Evolutionary conservation across 2,888 invertebrate species (phyloP), one percentile per base, ranked within the genome.

Genomic region (Drosophila colorata): DNA sequence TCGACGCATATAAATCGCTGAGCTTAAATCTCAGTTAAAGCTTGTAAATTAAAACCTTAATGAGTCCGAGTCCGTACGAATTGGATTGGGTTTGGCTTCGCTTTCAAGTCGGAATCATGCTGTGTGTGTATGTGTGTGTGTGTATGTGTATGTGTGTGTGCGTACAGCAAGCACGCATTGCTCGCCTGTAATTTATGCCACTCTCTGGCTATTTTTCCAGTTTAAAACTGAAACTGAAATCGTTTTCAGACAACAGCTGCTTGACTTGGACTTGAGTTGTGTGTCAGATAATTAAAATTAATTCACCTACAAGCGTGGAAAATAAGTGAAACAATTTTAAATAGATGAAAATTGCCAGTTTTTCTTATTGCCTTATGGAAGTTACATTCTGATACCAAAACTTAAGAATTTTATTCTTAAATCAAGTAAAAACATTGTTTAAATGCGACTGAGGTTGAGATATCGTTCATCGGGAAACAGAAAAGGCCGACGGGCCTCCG

Each of bases 41-140:
- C 88, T 87, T 83, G 88, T 83, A 83, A 83, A 83, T 83, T 87
- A 83, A 83, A 87, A 77, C 86, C 83, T 69, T 83, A 83, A 83
- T 83, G 83, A 83, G 83, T 81, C 66, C 70, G 52, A 28, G 28
- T 28, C 28, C 25, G 64, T 38, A 44, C 40, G 69, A 55, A 55
- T 61, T 61, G 65, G 43, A 9, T 44, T 37, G 55, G 37, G 37
- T 31, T 53, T 38, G 31, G 33, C 14, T 56, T 28, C 37, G 41
- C 49, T 13, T 28, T n/a, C 40, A n/a, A 31, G 20, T 31, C 40
- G 16, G 40, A 35, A 47, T 9, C 80, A 65, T 44, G 80, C 86
- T 79, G 86, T 67, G 16, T 14, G 14, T 9, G 38, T 38, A 8
- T 38, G 9, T 16, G 16, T 37, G 2, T 14, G 0, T 37, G 14